Evolutionary conservation across 2,888 invertebrate genomes (phyloP).

Genomic region (Chironomus riparius): DNA sequence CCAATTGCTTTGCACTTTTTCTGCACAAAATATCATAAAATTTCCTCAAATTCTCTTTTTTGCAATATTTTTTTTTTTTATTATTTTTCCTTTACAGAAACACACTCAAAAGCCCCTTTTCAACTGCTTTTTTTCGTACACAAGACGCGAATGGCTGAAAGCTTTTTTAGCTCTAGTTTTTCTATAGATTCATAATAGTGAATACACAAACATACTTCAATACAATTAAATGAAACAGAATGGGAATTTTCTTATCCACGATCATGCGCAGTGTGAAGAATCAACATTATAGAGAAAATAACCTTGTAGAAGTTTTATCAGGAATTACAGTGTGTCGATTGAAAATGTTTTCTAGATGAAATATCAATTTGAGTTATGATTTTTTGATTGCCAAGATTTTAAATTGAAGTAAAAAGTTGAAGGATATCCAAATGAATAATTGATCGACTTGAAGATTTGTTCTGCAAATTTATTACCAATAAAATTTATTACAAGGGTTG

Average conservation of each 20-base stretch:
- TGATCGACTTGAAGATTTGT: no score
- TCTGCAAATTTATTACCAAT: no score
- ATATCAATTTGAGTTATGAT: no score
- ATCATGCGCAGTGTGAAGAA: background rate
- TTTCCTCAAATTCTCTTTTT: background rate
- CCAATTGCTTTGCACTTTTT: background rate
- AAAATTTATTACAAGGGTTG: no score
- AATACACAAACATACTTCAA: constrained; percentile 1
- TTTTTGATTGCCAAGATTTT: no score
- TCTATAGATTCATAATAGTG: constrained; percentile 5
- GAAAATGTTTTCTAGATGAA: background rate
- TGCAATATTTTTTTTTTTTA: background rate
- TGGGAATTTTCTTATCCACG: background rate
- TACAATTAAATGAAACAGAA: background rate
- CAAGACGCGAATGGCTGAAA: constrained; percentile 23
- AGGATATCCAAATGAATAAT: no score
- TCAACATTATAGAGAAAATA: background rate
- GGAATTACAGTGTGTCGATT: background rate
- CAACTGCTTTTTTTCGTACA: constrained; percentile 21
- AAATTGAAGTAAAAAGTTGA: no score
- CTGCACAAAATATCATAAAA: background rate
- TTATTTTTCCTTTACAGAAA: background rate
- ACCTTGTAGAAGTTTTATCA: background rate
- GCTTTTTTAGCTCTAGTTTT: constrained; percentile 19
- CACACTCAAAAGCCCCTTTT: background rate